These are phyloP conservation scores for Dendroctonus ponderosae DNA, from an alignment of 1,140 invertebrate genomes.

Conservation along the genomic window DNA sequence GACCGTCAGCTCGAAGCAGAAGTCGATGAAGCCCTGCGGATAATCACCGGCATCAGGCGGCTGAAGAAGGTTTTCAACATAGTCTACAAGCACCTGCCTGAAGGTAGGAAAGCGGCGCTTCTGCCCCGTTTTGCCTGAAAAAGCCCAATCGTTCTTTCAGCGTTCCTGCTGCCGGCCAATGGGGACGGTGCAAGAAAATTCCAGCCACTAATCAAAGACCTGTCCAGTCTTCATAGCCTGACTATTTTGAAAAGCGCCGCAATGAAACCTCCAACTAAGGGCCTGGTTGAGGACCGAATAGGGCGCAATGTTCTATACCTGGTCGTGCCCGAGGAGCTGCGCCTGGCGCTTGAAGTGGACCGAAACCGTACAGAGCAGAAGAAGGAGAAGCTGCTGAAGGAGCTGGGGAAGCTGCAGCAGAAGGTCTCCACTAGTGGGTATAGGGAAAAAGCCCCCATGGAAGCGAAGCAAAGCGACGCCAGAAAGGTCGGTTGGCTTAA, in stretches of 20 bases:
- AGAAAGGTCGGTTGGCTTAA: slow-evolving; percentile 39
- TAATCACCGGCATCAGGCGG: slow-evolving; percentile 60
- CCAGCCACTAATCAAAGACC: slow-evolving; percentile 36
- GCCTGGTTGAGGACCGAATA: slow-evolving; percentile 34
- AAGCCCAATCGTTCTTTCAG: slow-evolving; percentile 11
- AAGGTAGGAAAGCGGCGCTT: slow-evolving; percentile 39
- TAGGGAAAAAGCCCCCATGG: slow-evolving; percentile 40
- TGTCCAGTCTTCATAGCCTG: slow-evolving; percentile 28
- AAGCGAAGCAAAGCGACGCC: slow-evolving; percentile 40
- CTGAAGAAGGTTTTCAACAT: slow-evolving; percentile 62
- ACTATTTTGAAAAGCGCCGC: neutral
- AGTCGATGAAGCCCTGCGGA: slow-evolving; percentile 57
- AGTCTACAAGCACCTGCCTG: slow-evolving; percentile 55
- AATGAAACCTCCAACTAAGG: neutral
- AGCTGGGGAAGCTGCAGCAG: slow-evolving; percentile 48
- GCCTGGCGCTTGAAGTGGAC: slow-evolving; percentile 35
- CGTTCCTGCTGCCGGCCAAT: slow-evolving; percentile 8
- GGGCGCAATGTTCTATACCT: slow-evolving; percentile 37
- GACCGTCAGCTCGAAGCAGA: slow-evolving; percentile 54
- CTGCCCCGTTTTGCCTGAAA: neutral
- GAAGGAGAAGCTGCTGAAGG: slow-evolving; percentile 47
- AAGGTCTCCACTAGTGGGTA: slow-evolving; percentile 43
- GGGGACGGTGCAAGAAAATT: neutral
- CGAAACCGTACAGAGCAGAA: slow-evolving; percentile 48
- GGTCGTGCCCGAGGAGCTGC: slow-evolving; percentile 37